phyloP scores from a whole-genome alignment of 2,797 vertebrate genomes.

The Yasuhikotakia modesta region DNA sequence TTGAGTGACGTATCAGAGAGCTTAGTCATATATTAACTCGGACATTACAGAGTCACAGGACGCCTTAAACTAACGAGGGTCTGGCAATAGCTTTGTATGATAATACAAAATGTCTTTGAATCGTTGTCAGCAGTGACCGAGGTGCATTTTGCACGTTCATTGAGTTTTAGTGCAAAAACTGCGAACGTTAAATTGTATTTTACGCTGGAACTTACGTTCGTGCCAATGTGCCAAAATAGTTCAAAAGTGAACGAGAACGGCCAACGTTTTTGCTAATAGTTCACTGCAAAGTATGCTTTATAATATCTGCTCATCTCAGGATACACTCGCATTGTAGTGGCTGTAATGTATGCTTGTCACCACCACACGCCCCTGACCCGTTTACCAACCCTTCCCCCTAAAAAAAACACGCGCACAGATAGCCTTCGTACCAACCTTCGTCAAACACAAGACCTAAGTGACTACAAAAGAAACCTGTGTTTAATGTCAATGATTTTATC shows the following conservation, averaged over 20 bases:
- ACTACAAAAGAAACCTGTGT: too few species aligned
- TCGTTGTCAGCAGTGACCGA: too few species aligned
- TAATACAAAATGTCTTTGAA: conserved; percentile 55
- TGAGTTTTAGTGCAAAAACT: too few species aligned
- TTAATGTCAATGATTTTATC: too few species aligned
- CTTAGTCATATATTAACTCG: conserved; percentile 36
- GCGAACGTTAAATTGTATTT: too few species aligned
- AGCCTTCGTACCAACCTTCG: not conserved
- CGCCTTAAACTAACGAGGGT: conserved; percentile 1
- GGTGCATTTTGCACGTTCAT: too few species aligned
- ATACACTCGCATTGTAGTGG: conserved; percentile 25
- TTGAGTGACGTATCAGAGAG: conserved; percentile 13
- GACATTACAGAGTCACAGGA: conserved; percentile 55
- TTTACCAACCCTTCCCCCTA: conserved; percentile 8
- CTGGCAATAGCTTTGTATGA: conserved; percentile 62
- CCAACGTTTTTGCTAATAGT: not conserved
- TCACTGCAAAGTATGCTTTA: not conserved
- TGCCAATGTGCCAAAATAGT: too few species aligned
- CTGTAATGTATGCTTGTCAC: conserved; percentile 40
- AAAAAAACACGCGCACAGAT: not conserved
- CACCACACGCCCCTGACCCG: conserved; percentile 13
- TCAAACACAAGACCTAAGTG: not conserved
- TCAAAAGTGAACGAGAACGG: too few species aligned
- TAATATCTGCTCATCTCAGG: conserved; percentile 15
- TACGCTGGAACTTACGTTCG: too few species aligned